A percentile compares a stretch with the other conserved stretches of the same genome.
Evolutionary conservation across 2,888 invertebrate species (phyloP).

Genomic region (Drosophila picticornis): DNA sequence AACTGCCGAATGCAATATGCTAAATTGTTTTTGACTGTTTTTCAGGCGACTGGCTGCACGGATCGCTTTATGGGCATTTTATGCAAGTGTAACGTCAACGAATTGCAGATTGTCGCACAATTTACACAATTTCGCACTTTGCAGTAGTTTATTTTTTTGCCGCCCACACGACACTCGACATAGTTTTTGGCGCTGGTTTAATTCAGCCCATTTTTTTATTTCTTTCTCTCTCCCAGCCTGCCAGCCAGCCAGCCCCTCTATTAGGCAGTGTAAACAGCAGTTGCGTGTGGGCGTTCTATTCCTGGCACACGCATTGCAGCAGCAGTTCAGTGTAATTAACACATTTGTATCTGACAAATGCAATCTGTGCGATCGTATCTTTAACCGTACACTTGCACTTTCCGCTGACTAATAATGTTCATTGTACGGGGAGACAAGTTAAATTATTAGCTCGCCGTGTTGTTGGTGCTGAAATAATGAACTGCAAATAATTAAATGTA

Average conservation of each 20-base stretch:
- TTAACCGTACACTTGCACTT: constrained; percentile 45
- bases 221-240: constrained; percentile 3
- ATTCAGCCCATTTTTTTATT: constrained; percentile 22
- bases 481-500: constrained; percentile 26
- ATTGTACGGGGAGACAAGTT: constrained; percentile 52
- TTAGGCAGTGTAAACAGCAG: constrained; percentile 52
- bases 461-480: constrained; percentile 28
- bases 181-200: constrained; percentile 54
- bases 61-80: constrained; percentile 5
- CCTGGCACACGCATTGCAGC: constrained; percentile 73
- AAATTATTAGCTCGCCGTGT: constrained; percentile 49
- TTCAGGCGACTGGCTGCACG: neutral
- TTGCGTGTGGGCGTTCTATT: constrained; percentile 80
- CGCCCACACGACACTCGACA: constrained; percentile 75
- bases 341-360: constrained; percentile 82
- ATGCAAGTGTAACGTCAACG: constrained; percentile 42
- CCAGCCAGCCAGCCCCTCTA: neutral
- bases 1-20: neutral
- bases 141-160: constrained; percentile 23
- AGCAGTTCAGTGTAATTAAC: constrained; percentile 68
- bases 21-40: neutral
- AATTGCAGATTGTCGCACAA: constrained; percentile 67
- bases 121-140: constrained; percentile 77
- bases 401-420: constrained; percentile 43
- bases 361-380: constrained; percentile 68